Base-by-base conservation (phyloP, 2,797 vertebrate genomes). In the Acanthurus lineatus region DNA sequence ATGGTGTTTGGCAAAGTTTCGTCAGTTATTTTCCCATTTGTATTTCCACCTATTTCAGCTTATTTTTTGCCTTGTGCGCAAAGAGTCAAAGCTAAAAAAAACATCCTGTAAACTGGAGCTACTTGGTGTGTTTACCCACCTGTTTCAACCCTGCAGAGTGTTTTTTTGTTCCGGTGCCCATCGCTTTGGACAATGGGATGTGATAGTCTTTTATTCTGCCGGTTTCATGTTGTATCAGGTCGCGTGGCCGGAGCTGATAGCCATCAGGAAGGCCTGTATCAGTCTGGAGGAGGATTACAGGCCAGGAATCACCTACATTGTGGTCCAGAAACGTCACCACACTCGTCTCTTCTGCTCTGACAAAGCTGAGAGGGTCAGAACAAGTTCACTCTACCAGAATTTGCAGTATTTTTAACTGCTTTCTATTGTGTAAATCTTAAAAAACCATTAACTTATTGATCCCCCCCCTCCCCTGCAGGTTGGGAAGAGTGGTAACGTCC, bases 281-380 rank as follows among this genome's bases (percentile, higher is more conserved):
- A 99, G 97, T 88, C 95, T 99, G 93, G 98, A 99, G 88, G 98
- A 99, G 93, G 98, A 99, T 83, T 99, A 99, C 48, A 93, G 98
- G 84, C 98, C 98, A 2, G 98, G 98, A 65, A 99, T 99, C 89
- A 99, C 98, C 51, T 99, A 99, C 91, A 99, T 99, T 9, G 98
- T 99, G 79, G 98, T 99, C 61, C 98, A 99, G 95, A 99, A 99
- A 81, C 97, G 98, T 51, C 98, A 99, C 86, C 98, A 99, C 93
- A 99, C 98, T 16, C 95, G 98, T 48, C 97, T 99, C 11, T 99
- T 99, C 94, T 99, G 98, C 90, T 97, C 98, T 0, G 98, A 99
- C 93, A 99, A 99, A 94, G 97, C 97, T 2, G 98, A 99, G 94
- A 93, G 98, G 95, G 98, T 98, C 93, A 90, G 96, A 93, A 45